Evolutionary conservation across 2,888 invertebrate species (phyloP).

Genomic region (Agrotis segetum): DNA sequence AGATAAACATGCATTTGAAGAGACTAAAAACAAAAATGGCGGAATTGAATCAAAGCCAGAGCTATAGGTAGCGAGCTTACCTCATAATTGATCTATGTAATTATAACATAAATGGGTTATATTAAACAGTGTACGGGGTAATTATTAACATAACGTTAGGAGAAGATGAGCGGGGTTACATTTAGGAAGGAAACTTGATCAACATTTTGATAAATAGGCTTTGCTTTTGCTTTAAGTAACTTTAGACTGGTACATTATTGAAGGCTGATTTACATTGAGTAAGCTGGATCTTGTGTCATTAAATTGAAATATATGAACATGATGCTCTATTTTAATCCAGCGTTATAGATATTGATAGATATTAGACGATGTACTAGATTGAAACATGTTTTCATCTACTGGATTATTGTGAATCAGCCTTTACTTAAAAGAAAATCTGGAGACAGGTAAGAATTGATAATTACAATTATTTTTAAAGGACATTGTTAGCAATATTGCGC

Average conservation of each 20-base stretch:
- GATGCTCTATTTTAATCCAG: too few relatives aligned
- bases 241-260: not conserved
- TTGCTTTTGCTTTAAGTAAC: not conserved
- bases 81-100: conserved; percentile 36
- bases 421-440: too few relatives aligned
- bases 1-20: conserved; percentile 32
- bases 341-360: too few relatives aligned
- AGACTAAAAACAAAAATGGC: conserved; percentile 3
- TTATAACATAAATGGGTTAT: conserved; percentile 49
- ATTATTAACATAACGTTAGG: conserved; percentile 40
- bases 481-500: not conserved
- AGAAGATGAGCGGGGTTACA: conserved; percentile 8
- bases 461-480: not conserved
- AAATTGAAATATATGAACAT: too few relatives aligned
- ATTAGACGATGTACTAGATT: not conserved
- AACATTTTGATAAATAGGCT: conserved; percentile 13
- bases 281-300: too few relatives aligned
- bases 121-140: conserved; percentile 28
- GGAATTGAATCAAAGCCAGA: conserved; percentile 1
- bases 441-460: not conserved
- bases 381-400: not conserved
- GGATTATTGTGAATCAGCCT: too few relatives aligned
- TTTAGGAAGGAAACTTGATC: conserved; percentile 26
- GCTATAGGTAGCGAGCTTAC: conserved; percentile 17
- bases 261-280: too few relatives aligned